Conservation (phyloP, 2,113 vertebrate species). For the Pipa parva region DNA sequence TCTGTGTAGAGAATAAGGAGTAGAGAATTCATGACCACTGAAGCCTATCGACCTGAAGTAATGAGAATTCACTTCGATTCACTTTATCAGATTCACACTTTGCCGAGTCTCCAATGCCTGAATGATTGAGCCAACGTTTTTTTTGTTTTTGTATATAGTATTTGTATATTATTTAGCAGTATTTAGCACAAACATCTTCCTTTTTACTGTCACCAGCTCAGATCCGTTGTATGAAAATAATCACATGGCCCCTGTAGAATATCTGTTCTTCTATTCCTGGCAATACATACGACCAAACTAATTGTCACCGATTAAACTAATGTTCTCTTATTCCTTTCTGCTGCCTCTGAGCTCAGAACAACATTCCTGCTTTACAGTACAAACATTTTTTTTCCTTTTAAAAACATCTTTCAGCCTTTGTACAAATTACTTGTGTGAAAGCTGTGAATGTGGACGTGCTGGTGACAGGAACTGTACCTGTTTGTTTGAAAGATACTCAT, state of each 20-base stretch:
- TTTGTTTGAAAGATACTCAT: slow-evolving; percentile 25
- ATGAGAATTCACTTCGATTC: too few species aligned
- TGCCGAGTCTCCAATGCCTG: too few species aligned
- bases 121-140: too few species aligned
- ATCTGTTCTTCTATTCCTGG: slow-evolving; percentile 38
- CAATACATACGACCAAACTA: slow-evolving; percentile 39
- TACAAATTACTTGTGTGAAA: slow-evolving; percentile 37
- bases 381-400: slow-evolving; percentile 26
- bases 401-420: slow-evolving; percentile 28
- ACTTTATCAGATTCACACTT: too few species aligned
- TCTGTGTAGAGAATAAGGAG: too few species aligned
- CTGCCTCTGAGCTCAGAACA: slow-evolving; percentile 41
- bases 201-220: slow-evolving; percentile 21
- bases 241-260: slow-evolving; percentile 33
- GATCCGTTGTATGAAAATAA: slow-evolving; percentile 34
- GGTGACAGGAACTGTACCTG: slow-evolving; percentile 28
- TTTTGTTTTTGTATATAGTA: too few species aligned
- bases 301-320: slow-evolving; percentile 43
- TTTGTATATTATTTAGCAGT: background rate
- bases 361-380: slow-evolving; percentile 28
- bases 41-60: too few species aligned
- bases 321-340: slow-evolving; percentile 42
- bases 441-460: slow-evolving; percentile 34
- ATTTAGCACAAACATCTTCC: slow-evolving; percentile 9
- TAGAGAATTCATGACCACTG: too few species aligned